Evolutionary conservation across 2,888 invertebrate genomes (phyloP).

Genomic region (Phorcus lineatus): DNA sequence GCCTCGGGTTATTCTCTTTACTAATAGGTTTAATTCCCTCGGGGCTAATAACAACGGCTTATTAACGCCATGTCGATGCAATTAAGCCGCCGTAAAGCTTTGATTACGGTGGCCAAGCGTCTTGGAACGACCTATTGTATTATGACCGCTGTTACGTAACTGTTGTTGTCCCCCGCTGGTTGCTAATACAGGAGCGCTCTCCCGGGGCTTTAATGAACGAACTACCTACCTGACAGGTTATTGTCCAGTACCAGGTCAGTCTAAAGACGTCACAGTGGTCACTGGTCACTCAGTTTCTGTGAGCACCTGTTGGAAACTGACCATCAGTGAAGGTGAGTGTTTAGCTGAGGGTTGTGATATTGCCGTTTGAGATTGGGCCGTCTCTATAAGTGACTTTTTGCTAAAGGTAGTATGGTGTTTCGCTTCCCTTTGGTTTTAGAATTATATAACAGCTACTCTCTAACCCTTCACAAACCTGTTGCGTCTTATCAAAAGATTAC

Average conservation of each 20-base stretch:
- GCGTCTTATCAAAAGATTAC: too few species aligned
- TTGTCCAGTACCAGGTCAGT: background rate
- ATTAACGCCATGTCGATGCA: conserved; percentile 6
- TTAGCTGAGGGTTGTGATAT: too few species aligned
- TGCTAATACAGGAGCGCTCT: background rate
- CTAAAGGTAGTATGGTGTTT: too few species aligned
- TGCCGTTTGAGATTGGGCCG: too few species aligned
- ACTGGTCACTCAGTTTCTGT: background rate
- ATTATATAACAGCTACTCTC: background rate
- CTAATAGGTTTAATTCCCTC: background rate
- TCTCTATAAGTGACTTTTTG: too few species aligned
- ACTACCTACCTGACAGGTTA: conserved; percentile 6
- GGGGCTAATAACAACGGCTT: background rate
- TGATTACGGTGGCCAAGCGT: background rate
- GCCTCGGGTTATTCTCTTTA: background rate
- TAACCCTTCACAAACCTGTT: background rate
- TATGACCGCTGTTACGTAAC: background rate
- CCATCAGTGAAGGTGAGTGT: too few species aligned
- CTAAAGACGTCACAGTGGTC: background rate
- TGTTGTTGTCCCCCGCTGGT: background rate
- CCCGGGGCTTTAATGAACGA: background rate
- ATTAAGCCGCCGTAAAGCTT: background rate
- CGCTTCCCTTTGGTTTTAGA: background rate
- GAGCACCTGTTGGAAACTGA: too few species aligned
- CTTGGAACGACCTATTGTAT: background rate